Evolutionary conservation across 2,113 vertebrate genomes (phyloP).

Genomic region (Cynoglossus semilaevis): DNA sequence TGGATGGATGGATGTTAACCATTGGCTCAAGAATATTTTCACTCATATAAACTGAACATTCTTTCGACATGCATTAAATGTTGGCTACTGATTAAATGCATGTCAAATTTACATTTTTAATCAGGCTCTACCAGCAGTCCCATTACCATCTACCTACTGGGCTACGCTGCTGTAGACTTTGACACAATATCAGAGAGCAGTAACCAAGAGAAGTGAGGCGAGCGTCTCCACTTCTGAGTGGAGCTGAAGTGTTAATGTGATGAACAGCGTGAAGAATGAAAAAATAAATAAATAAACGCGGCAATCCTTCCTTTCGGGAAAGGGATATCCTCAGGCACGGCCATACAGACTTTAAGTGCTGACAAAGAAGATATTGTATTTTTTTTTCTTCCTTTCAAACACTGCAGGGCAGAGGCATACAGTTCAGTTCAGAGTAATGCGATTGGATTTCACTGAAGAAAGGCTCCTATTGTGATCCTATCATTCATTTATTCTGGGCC

Average conservation of each 20-base stretch:
- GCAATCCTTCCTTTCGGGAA: constrained; percentile 78
- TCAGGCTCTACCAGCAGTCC: no score
- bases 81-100: no score
- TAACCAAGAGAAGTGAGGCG: constrained; percentile 55
- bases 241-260: constrained; percentile 68
- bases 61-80: no score
- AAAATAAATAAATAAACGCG: constrained; percentile 54
- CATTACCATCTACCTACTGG: no score
- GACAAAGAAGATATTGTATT: constrained; percentile 81
- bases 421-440: constrained; percentile 62
- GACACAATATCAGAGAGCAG: constrained; percentile 21
- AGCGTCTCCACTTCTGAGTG: constrained; percentile 46
- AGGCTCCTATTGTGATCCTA: constrained; percentile 48
- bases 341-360: constrained; percentile 81
- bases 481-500: constrained; percentile 51
- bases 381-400: constrained; percentile 75
- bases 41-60: no score
- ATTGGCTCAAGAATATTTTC: no score
- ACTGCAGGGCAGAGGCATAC: constrained; percentile 64
- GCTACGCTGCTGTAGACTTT: constrained; percentile 2
- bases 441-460: constrained; percentile 54
- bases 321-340: constrained; percentile 80
- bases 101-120: no score
- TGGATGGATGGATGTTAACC: no score
- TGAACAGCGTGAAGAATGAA: constrained; percentile 65